phyloP scores from a whole-genome alignment of 2,113 vertebrate genomes.

The Casuarius casuarius region DNA sequence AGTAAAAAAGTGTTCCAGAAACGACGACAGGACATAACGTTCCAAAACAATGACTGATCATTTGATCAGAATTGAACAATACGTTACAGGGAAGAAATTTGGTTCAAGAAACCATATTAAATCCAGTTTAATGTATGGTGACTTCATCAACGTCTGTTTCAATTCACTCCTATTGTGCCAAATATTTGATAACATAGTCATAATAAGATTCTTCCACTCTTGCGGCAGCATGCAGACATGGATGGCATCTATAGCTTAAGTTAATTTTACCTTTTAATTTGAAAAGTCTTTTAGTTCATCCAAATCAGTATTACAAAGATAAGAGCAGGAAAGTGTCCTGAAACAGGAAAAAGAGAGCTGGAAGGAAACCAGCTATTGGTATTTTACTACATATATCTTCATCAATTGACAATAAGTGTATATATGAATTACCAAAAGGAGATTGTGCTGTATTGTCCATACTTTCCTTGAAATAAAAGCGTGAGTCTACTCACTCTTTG shows the following conservation, averaged over 20 bases:
- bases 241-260: fast-evolving
- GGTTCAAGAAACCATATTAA: neutral
- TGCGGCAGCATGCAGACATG: neutral
- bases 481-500: neutral
- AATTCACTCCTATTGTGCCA: neutral
- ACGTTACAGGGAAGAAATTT: neutral
- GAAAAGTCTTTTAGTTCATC: neutral
- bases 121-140: neutral
- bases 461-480: neutral
- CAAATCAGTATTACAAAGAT: neutral
- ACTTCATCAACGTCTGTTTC: neutral
- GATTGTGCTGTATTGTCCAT: neutral
- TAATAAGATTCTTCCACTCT: neutral
- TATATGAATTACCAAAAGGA: neutral
- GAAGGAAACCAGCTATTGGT: neutral
- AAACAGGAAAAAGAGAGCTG: neutral
- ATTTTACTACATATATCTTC: neutral
- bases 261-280: neutral
- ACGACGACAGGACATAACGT: neutral
- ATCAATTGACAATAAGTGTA: neutral
- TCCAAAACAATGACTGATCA: neutral
- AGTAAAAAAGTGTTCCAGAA: neutral
- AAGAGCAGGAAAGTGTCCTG: neutral
- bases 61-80: neutral
- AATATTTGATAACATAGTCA: neutral